phyloP scores from a whole-genome alignment of 2,113 vertebrate genomes.

The Meleagris gallopavo region DNA sequence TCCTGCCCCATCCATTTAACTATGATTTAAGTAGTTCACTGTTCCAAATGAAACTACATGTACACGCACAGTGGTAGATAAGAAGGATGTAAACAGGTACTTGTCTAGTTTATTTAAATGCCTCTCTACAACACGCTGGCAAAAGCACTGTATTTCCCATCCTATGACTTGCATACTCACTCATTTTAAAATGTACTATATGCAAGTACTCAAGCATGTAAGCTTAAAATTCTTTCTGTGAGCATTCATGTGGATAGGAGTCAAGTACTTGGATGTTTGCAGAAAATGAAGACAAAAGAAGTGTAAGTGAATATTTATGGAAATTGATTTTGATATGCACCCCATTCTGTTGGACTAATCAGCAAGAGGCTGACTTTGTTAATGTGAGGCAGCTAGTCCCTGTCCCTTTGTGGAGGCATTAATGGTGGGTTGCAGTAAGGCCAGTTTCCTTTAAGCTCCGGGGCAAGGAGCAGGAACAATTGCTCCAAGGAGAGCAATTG shows the following conservation, averaged over 20 bases:
- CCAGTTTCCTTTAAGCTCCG: not conserved
- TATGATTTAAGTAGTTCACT: not conserved
- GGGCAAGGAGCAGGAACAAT: not conserved
- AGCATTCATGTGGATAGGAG: slow-evolving; percentile 35
- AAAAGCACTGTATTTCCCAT: not conserved
- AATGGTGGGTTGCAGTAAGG: not conserved
- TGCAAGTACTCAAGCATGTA: slow-evolving; percentile 60
- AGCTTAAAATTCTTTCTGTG: slow-evolving; percentile 51
- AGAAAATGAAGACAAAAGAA: slow-evolving; percentile 45
- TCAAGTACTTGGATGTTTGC: slow-evolving; percentile 33
- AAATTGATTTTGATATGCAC: slow-evolving; percentile 13
- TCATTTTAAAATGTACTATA: slow-evolving; percentile 55
- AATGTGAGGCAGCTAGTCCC: not conserved
- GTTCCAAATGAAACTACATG: slow-evolving; percentile 13
- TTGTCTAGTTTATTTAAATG: slow-evolving; percentile 34
- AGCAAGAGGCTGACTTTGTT: not conserved
- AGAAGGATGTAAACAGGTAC: slow-evolving; percentile 9
- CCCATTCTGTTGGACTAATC: slow-evolving; percentile 11
- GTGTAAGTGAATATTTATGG: not conserved
- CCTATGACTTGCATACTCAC: slow-evolving; percentile 4
- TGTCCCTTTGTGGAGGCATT: not conserved
- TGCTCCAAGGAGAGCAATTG: not conserved
- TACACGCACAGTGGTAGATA: not conserved
- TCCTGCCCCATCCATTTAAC: not conserved
- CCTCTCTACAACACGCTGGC: not conserved